Evolutionary conservation across 1,140 invertebrate species (phyloP).

Genomic region (Orius laevigatus): DNA sequence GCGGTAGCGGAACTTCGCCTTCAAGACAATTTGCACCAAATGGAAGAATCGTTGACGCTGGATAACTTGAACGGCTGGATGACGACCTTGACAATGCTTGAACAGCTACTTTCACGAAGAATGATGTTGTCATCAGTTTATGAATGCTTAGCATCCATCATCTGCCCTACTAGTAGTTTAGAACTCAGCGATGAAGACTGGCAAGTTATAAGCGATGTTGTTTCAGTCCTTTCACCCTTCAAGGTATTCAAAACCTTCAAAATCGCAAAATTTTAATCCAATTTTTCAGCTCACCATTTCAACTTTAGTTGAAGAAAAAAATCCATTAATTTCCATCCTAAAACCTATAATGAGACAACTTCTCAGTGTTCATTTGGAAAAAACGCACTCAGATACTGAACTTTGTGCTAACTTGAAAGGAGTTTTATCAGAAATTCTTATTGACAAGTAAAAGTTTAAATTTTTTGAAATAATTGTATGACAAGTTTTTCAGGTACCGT

Average conservation of each 20-base stretch:
- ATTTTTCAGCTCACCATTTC: constrained; percentile 31
- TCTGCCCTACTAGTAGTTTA: constrained; percentile 24
- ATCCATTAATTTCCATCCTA: constrained; percentile 33
- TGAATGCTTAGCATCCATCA: constrained; percentile 24
- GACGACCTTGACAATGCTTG: constrained; percentile 34
- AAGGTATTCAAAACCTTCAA: constrained; percentile 23
- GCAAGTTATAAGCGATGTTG: constrained; percentile 32
- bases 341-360: constrained; percentile 36
- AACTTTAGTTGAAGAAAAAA: constrained; percentile 35
- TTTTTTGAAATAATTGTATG: background rate
- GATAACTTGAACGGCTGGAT: constrained; percentile 34
- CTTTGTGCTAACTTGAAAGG: constrained; percentile 28
- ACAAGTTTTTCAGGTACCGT: constrained; percentile 24
- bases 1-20: constrained; percentile 25
- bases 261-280: background rate
- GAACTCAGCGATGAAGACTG: constrained; percentile 30
- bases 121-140: constrained; percentile 26
- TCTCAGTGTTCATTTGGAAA: constrained; percentile 32
- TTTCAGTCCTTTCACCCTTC: constrained; percentile 33
- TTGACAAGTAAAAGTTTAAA: constrained; percentile 23
- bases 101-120: constrained; percentile 28
- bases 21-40: constrained; percentile 30
- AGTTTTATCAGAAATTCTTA: constrained; percentile 29
- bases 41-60: constrained; percentile 26
- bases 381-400: constrained; percentile 29